These are phyloP conservation scores for Crambe crambe DNA, from an alignment of 37 sponge, comb jelly and placozoan species.

Conservation along the genomic window DNA sequence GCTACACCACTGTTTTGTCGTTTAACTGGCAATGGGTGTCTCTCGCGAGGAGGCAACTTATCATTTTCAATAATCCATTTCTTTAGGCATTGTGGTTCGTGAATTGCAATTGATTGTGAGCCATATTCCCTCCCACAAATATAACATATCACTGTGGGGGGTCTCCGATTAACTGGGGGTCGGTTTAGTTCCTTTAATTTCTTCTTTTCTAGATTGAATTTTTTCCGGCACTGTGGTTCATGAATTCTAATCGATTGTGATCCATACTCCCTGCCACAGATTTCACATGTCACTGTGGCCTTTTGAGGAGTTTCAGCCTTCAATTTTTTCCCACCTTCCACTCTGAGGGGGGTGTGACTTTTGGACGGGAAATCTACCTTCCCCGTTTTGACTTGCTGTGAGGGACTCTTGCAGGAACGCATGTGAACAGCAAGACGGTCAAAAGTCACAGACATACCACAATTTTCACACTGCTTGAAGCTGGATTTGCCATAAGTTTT, in stretches of 20 bases:
- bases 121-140: slow-evolving; percentile 85
- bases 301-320: neutral
- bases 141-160: slow-evolving; percentile 65
- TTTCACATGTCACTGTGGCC: slow-evolving; percentile 59
- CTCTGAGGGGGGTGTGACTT: neutral
- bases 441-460: neutral
- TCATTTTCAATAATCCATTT: slow-evolving; percentile 58
- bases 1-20: neutral
- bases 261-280: slow-evolving; percentile 79
- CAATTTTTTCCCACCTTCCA: no score
- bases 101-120: slow-evolving; percentile 65
- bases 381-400: neutral
- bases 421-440: neutral
- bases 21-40: slow-evolving; percentile 63
- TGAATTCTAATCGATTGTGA: slow-evolving; percentile 69
- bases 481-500: no score
- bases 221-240: slow-evolving; percentile 79
- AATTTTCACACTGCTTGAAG: slow-evolving; percentile 3
- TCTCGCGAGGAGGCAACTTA: slow-evolving; percentile 40
- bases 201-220: slow-evolving; percentile 4
- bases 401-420: neutral
- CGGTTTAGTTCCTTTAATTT: neutral
- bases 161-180: slow-evolving; percentile 1
- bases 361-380: neutral
- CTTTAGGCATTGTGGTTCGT: slow-evolving; percentile 83